Evolutionary conservation across 1,140 invertebrate genomes (phyloP).

Genomic region (Stenopsyche tienmushanensis): DNA sequence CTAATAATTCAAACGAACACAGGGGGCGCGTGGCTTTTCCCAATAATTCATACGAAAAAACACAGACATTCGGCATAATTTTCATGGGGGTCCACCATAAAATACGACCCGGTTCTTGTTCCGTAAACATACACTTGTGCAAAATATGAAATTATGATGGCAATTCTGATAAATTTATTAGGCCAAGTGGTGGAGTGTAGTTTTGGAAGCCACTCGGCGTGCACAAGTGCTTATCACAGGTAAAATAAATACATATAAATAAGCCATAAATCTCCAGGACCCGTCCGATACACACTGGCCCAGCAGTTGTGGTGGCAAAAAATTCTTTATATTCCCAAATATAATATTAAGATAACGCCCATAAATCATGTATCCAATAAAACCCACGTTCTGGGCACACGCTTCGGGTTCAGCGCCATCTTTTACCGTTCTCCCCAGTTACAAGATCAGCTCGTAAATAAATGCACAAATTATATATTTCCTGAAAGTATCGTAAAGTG

Average conservation of each 20-base stretch:
- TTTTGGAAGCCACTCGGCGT: too few relatives aligned
- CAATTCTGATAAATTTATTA: neutral
- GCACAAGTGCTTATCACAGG: constrained; percentile 10
- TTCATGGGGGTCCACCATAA: too few relatives aligned
- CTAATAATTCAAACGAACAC: too few relatives aligned
- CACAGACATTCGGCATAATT: too few relatives aligned
- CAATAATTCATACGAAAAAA: too few relatives aligned
- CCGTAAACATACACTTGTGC: too few relatives aligned
- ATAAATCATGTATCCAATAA: constrained; percentile 27
- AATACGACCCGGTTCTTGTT: too few relatives aligned
- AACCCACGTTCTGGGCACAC: constrained; percentile 11
- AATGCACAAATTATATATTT: neutral
- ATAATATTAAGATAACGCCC: constrained; percentile 25
- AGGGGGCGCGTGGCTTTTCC: too few relatives aligned
- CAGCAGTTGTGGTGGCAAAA: neutral
- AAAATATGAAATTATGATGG: too few relatives aligned
- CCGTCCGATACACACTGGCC: constrained; percentile 17
- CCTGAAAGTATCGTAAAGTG: too few relatives aligned
- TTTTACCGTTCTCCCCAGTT: too few relatives aligned
- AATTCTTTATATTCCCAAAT: constrained; percentile 23
- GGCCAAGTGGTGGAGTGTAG: neutral
- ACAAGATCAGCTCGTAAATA: neutral
- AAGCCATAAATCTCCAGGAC: constrained; percentile 11
- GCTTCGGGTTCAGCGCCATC: neutral
- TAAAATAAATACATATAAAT: constrained; percentile 20